These are phyloP conservation scores for Leucoraja ocellata DNA, from an alignment of 2,797 vertebrate species.

Conservation along the genomic window DNA sequence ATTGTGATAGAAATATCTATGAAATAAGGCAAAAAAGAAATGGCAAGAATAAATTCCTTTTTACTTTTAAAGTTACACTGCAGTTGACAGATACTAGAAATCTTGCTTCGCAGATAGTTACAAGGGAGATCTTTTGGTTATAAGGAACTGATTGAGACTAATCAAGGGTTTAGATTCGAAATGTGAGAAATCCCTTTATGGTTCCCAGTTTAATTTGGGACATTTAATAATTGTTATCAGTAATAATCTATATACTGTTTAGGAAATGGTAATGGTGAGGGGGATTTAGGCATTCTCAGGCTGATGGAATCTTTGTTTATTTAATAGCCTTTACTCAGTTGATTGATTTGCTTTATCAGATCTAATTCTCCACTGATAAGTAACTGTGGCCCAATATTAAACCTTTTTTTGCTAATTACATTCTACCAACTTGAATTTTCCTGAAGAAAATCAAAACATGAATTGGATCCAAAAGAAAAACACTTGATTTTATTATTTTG, in stretches of 20 bases:
- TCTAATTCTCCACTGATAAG: background rate
- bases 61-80: too few species aligned
- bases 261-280: background rate
- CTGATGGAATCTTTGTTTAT: background rate
- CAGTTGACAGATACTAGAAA: background rate
- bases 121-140: background rate
- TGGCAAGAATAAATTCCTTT: too few species aligned
- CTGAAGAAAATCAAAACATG: background rate
- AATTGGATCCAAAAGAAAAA: background rate
- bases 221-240: background rate
- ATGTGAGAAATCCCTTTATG: background rate
- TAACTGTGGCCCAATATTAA: background rate
- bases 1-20: background rate
- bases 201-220: background rate
- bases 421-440: too few species aligned
- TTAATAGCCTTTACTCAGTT: background rate
- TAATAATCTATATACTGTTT: background rate
- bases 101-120: background rate
- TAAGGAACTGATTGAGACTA: background rate
- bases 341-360: background rate
- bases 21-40: background rate
- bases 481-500: conserved; percentile 20
- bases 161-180: background rate
- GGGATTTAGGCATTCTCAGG: background rate
- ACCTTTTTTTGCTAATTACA: background rate